Evolutionary conservation across 2,888 invertebrate species (phyloP), one percentile per base, ranked within the genome.

Genomic region (Mactromeris polynyma): DNA sequence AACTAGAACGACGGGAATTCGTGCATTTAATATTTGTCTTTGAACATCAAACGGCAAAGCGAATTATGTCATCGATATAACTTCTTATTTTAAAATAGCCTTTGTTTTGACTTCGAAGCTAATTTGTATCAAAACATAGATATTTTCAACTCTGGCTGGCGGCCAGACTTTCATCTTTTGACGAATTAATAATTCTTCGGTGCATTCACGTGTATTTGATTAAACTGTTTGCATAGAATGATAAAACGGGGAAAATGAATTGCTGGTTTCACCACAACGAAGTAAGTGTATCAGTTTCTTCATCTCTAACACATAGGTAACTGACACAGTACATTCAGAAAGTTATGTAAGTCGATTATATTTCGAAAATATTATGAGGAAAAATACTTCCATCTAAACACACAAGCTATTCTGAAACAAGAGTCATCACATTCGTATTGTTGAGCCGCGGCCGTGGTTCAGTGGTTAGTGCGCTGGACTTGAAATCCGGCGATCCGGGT

Each of bases 91-190:
- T 73, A 2, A 73, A 73, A 73, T 33, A 31, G 73, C 14, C 73
- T 73, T 73, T 73, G 73, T 73, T 73, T 73, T 33, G 73, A 73
- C 73, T 73, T 36, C 36, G 33, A 73, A 14, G 73, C 26, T 33
- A 36, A 19, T 73, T 73, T 73, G 19, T 73, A 73, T 33, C 73
- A 36, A 26, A 33, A 36, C 36, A 64, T 26, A 26, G 1, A 73
- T 19, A 36, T 17, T 36, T 17, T 33, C 73, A 73, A 73, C 73
- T 36, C 73, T 73, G 73, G 73, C 31, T 73, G 73, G 0, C 36
- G 33, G 73, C 73, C 73, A 73, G 19, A 2, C n/a, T 64, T 64
- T 26, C n/a, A 26, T 64, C 58, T n/a, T 64, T 64, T 64, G 58
- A 64, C 58, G 58, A 64, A 64, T 64, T 64, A 64, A 26, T 64